These are phyloP conservation scores for Manis pentadactyla DNA, from an alignment of 2,797 vertebrate species.

Conservation along the genomic window DNA sequence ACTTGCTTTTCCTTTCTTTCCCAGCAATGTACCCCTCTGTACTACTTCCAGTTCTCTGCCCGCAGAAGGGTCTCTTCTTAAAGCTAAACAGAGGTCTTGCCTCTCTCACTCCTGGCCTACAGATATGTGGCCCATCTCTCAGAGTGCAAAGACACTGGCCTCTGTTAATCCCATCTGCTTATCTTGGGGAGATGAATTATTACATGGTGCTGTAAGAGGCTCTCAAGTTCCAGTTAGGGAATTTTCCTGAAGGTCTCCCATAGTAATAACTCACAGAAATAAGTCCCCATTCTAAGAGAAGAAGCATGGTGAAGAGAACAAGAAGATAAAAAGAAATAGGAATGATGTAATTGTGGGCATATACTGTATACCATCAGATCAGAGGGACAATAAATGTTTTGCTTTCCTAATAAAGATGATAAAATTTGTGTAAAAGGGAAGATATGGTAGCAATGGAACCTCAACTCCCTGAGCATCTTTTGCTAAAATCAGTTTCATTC, in stretches of 20 bases:
- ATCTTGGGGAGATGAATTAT: background rate
- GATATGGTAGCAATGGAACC: background rate
- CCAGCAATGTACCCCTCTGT: background rate
- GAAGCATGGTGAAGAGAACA: background rate
- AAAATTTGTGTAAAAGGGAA: background rate
- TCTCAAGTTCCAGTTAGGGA: background rate
- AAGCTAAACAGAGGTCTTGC: background rate
- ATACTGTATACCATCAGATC: background rate
- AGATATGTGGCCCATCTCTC: background rate
- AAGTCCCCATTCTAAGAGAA: background rate
- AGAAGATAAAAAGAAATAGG: background rate
- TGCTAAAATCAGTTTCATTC: background rate
- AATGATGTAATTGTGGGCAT: background rate
- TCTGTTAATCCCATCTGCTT: background rate
- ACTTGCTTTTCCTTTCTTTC: background rate
- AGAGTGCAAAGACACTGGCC: background rate
- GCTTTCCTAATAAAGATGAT: background rate
- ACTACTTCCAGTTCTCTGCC: background rate
- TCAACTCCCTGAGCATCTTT: background rate
- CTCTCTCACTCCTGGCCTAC: background rate
- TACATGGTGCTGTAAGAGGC: background rate
- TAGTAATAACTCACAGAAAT: background rate
- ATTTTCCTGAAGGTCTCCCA: background rate
- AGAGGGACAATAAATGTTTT: slow-evolving; percentile 1
- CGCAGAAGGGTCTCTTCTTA: background rate